Conservation (phyloP, 1,140 invertebrate genomes). For the Anastatus disparis region DNA sequence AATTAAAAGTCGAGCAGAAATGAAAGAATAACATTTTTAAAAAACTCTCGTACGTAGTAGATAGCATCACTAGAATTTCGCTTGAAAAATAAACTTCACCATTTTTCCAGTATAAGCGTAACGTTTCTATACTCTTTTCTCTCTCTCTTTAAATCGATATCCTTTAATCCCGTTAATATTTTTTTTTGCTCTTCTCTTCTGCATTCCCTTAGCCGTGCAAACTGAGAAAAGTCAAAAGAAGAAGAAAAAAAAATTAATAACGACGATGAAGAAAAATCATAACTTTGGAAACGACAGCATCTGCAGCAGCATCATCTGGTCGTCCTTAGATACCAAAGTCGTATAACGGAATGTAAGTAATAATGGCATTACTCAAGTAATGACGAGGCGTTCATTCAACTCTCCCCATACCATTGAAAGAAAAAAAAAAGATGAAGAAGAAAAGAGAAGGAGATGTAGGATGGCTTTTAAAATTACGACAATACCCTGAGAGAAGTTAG, state of each 20-base stretch:
- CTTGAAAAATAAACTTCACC: too few species aligned
- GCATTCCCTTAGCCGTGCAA: neutral
- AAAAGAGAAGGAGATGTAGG: too few species aligned
- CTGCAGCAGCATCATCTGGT: neutral
- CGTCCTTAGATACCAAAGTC: neutral
- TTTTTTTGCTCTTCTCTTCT: neutral
- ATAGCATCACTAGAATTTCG: too few species aligned
- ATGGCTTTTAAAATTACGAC: slow-evolving; percentile 34
- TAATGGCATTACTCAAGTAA: slow-evolving; percentile 35
- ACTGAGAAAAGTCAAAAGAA: neutral
- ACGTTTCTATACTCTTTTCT: too few species aligned
- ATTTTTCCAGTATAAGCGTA: too few species aligned
- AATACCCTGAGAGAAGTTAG: neutral
- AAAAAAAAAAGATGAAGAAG: too few species aligned
- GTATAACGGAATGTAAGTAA: slow-evolving; percentile 26
- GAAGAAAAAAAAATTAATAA: slow-evolving; percentile 24
- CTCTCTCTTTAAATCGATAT: slow-evolving; percentile 18
- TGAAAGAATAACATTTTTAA: slow-evolving; percentile 30
- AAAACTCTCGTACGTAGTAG: too few species aligned
- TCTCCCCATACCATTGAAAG: neutral
- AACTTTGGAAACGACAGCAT: slow-evolving; percentile 23
- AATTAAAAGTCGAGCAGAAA: slow-evolving; percentile 11
- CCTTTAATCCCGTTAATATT: slow-evolving; percentile 27
- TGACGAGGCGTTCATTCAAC: slow-evolving; percentile 10
- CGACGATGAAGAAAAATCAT: slow-evolving; percentile 20